Base-by-base conservation (phyloP, 2,888 invertebrate species). In the Autographa pulchrina region DNA sequence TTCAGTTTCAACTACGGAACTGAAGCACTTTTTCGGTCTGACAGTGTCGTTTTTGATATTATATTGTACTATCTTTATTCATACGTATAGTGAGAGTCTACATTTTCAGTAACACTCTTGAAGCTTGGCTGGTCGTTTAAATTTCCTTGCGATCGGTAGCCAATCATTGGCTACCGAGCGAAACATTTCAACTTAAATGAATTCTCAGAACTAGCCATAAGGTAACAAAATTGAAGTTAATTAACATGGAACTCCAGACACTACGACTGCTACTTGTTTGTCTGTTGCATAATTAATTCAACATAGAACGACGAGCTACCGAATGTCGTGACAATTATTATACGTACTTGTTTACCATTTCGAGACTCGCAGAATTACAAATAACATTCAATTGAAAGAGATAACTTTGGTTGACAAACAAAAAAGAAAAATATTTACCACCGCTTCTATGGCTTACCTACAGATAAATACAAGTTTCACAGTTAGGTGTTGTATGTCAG, bases 261-360 rank as follows among this genome's bases (percentile, higher is more conserved):
- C 78, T 71, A 79, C 76, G 73, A 48, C 83, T 78, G 84, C 80
- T 74, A 86, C 85, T 88, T 87, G 88, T 89, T 90, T 90, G 91
- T 90, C 89, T 83, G 82, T 82, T 88, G 88, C 88, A 89, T 92
- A 91, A 91, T 92, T 91, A 91, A 90, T 86, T 85, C 71, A 78
- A 82, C 52, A 77, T 70, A 72, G 70, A 75, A 80, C 81, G 75
- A 81, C 81, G 25, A 66, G 72, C 64, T 74, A 75, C 75, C 73
- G 9, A 73, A 64, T 52, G 77, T 78, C 77, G 69, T 74, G 64
- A 79, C 73, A 77, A 82, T 80, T 80, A 81, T 61, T 77, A 65
- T 43, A 69, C 67, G 9, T 7, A 32, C 14, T 65, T 31, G 18
- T 69, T 80, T 41, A n/a, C 35, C 52, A 68, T 14, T 43, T 16